A percentile compares a stretch with the other conserved stretches of the same genome.
Conservation (phyloP, 2,888 invertebrate genomes). For the Conomelus anceps region DNA sequence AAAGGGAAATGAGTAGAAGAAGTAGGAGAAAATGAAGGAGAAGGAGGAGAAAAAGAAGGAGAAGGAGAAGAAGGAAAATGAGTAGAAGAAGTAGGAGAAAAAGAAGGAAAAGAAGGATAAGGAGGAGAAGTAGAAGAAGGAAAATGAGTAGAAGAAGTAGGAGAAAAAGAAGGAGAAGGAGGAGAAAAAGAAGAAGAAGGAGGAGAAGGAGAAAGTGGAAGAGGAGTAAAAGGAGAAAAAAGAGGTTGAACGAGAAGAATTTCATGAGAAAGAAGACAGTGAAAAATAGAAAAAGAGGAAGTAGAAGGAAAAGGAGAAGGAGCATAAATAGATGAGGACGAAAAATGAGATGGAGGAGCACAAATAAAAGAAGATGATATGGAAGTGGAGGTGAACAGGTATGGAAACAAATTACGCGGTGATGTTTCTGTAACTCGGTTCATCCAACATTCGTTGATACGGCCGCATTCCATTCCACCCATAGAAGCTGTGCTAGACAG, state of each 20-base stretch:
- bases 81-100: not conserved
- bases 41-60: not conserved
- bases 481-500: not conserved
- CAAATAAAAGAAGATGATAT: not conserved
- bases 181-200: not conserved
- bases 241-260: too few species aligned
- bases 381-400: not conserved
- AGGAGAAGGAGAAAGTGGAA: not conserved
- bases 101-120: not conserved
- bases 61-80: not conserved
- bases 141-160: not conserved
- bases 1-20: not conserved
- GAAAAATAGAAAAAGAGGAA: not conserved
- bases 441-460: not conserved
- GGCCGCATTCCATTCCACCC: not conserved
- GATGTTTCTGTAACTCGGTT: not conserved
- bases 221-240: not conserved
- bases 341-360: not conserved
- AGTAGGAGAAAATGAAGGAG: not conserved
- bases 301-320: not conserved
- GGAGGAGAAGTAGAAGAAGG: not conserved
- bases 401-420: not conserved
- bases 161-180: not conserved
- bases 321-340: not conserved
- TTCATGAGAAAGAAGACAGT: not conserved